Conservation (phyloP, 23 tunicate species). For the Trididemnum miniatum region DNA sequence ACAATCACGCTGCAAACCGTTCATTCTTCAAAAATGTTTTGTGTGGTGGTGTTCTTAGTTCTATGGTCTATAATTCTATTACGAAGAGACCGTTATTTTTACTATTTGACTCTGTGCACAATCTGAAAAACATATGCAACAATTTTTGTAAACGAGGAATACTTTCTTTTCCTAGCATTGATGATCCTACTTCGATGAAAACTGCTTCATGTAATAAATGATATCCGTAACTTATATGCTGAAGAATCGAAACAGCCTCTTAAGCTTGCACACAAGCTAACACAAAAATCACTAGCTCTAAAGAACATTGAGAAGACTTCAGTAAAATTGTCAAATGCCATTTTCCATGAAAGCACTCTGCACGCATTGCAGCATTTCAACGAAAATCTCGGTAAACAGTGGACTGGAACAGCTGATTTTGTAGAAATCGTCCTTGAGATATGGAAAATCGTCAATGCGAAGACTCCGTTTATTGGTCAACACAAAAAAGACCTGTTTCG, state of each 20-base stretch:
- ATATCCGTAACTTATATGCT: slow-evolving; percentile 13
- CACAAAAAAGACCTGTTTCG: slow-evolving; percentile 26
- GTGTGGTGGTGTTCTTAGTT: slow-evolving; percentile 11
- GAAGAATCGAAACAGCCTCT: slow-evolving; percentile 4
- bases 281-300: not conserved
- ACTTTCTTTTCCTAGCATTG: slow-evolving; percentile 17
- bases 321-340: slow-evolving; percentile 13
- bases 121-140: slow-evolving; percentile 6
- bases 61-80: slow-evolving; percentile 6
- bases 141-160: slow-evolving; percentile 11
- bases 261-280: slow-evolving; percentile 20
- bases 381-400: not conserved
- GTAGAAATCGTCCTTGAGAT: slow-evolving; percentile 15
- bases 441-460: slow-evolving; percentile 23
- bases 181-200: slow-evolving; percentile 1
- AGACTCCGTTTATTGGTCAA: slow-evolving; percentile 19
- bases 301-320: slow-evolving; percentile 28
- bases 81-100: slow-evolving; percentile 18
- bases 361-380: slow-evolving; percentile 23
- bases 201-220: slow-evolving; percentile 21
- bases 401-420: slow-evolving; percentile 2
- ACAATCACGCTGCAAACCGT: slow-evolving; percentile 3
- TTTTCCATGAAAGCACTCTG: slow-evolving; percentile 30
- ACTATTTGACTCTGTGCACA: slow-evolving; percentile 19
- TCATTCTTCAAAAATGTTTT: slow-evolving; percentile 3